Evolutionary conservation across 2,797 vertebrate genomes (phyloP).

Genomic region (Vespertilio murinus): DNA sequence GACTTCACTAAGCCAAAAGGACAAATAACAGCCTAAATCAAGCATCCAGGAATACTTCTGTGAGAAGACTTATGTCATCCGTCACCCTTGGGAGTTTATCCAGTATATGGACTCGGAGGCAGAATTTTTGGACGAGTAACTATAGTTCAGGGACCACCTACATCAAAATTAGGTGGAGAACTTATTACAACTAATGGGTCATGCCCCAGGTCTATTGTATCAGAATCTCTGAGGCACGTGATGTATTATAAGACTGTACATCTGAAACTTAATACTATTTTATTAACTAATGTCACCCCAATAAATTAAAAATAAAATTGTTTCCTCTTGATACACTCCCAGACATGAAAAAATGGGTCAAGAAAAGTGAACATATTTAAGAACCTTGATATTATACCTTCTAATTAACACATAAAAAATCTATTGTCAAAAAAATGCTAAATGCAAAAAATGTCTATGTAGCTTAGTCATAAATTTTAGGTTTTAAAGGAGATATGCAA

Average conservation of each 20-base stretch:
- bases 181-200: background rate
- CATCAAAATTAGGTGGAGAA: background rate
- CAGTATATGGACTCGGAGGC: background rate
- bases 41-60: background rate
- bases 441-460: background rate
- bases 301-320: background rate
- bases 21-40: background rate
- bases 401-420: background rate
- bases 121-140: background rate
- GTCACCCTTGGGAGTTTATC: background rate
- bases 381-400: background rate
- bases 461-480: background rate
- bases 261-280: too few relatives aligned
- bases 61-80: background rate
- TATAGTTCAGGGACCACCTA: background rate
- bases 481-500: background rate
- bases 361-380: background rate
- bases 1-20: background rate
- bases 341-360: background rate
- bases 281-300: too few relatives aligned
- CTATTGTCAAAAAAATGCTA: background rate
- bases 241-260: background rate
- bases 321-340: background rate
- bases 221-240: background rate
- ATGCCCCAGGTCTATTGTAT: background rate